phyloP scores from a whole-genome alignment of 2,797 vertebrate species.

The Leuciscus waleckii region DNA sequence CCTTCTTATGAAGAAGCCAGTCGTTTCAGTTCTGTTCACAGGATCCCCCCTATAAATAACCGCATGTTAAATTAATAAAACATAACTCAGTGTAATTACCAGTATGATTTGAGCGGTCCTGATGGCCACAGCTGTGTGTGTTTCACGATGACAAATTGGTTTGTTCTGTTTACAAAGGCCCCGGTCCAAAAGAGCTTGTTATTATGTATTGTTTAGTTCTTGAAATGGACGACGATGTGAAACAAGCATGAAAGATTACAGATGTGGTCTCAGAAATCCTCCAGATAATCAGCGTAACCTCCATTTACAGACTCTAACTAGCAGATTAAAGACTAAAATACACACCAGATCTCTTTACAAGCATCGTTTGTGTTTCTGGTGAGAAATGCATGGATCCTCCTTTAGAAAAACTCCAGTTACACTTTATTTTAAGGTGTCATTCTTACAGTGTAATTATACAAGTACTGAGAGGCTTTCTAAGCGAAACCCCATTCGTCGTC shows the following conservation, averaged over 20 bases:
- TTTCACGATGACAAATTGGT: conserved; percentile 4
- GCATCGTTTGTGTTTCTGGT: no score
- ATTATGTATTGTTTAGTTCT: conserved; percentile 26
- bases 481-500: no score
- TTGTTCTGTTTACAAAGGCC: conserved; percentile 41
- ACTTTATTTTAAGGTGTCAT: no score
- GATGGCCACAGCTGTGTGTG: conserved; percentile 35
- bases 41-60: background rate
- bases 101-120: background rate
- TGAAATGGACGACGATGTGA: conserved; percentile 12
- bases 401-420: no score
- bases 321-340: no score
- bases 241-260: conserved; percentile 25
- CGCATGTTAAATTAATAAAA: conserved; percentile 16
- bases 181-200: conserved; percentile 19
- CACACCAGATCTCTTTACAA: no score
- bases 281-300: background rate
- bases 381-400: no score
- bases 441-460: no score
- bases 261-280: conserved; percentile 33
- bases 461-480: no score
- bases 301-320: background rate
- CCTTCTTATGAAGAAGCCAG: background rate
- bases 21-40: background rate
- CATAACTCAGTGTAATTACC: background rate